phyloP scores from a whole-genome alignment of 2,888 invertebrate genomes.

The Cataglyphis cursor region DNA sequence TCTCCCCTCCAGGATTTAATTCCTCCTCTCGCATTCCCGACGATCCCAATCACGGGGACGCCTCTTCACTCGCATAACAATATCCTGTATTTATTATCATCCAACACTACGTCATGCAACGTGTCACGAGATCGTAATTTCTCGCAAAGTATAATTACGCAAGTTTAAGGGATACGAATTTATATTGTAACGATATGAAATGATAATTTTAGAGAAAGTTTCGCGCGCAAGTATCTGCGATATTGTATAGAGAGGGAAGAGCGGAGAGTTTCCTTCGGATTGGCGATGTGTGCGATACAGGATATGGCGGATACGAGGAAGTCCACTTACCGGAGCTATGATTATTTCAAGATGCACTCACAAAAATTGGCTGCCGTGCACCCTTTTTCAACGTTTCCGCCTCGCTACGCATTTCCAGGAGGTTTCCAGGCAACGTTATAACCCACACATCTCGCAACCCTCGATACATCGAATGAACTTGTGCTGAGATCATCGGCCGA shows the following conservation, averaged over 20 bases:
- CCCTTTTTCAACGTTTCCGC: slow-evolving; percentile 34
- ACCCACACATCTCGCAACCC: background rate
- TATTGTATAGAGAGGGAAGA: background rate
- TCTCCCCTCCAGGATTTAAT: slow-evolving; percentile 43
- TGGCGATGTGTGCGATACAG: slow-evolving; percentile 11
- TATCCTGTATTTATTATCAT: background rate
- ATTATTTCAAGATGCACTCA: slow-evolving; percentile 85
- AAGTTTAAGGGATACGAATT: background rate
- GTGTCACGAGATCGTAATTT: background rate
- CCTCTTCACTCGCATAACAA: background rate
- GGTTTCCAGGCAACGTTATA: slow-evolving; percentile 3
- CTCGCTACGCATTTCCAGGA: slow-evolving; percentile 8
- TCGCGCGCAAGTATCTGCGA: background rate
- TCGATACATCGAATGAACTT: slow-evolving; percentile 1
- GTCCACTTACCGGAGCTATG: slow-evolving; percentile 79
- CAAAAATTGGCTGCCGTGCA: slow-evolving; percentile 81
- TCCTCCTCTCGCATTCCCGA: background rate
- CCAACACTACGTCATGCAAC: background rate
- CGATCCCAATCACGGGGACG: background rate
- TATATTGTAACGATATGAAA: background rate
- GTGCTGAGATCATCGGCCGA: slow-evolving; percentile 2
- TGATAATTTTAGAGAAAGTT: background rate
- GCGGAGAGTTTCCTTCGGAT: slow-evolving; percentile 43
- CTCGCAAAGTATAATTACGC: background rate
- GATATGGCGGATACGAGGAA: slow-evolving; percentile 50